Evolutionary conservation across 1,140 invertebrate genomes (phyloP).

Genomic region (Drosophila kikkawai): DNA sequence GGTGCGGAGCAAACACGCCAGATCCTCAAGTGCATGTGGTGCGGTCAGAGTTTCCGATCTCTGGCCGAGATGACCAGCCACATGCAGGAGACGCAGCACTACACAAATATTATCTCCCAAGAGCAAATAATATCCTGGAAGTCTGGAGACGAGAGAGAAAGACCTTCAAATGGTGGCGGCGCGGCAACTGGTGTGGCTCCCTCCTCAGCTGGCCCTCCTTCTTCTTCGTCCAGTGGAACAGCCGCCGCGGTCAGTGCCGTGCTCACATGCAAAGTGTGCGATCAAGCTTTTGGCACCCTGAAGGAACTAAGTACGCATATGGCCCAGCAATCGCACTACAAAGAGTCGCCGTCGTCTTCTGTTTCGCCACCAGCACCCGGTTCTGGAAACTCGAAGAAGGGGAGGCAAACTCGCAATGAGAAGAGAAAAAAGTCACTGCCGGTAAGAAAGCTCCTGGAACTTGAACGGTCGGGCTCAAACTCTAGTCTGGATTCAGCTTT

Average conservation of each 20-base stretch:
- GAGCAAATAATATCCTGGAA: slow-evolving; percentile 98
- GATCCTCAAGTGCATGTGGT: slow-evolving; percentile 99
- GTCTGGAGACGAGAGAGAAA: slow-evolving; percentile 89
- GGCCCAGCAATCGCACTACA: slow-evolving; percentile 99
- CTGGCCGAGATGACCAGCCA: slow-evolving; percentile 98
- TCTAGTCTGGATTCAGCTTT: slow-evolving; percentile 88
- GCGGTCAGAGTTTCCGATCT: slow-evolving; percentile 97
- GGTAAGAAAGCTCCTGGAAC: slow-evolving; percentile 94
- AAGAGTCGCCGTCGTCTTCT: slow-evolving; percentile 90
- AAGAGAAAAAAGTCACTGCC: slow-evolving; percentile 97
- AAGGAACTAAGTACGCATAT: slow-evolving; percentile 99
- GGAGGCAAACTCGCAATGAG: slow-evolving; percentile 92
- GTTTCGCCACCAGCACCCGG: slow-evolving; percentile 12
- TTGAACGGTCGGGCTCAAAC: slow-evolving; percentile 91
- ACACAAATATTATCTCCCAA: slow-evolving; percentile 98
- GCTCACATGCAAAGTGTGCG: slow-evolving; percentile 98
- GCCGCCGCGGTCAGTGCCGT: slow-evolving; percentile 87
- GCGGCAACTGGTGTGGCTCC: slow-evolving; percentile 1
- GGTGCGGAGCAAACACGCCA: slow-evolving; percentile 98
- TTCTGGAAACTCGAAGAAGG: slow-evolving; percentile 89
- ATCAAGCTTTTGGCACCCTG: slow-evolving; percentile 96
- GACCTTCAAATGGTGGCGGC: slow-evolving; percentile 40
- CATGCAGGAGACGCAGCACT: slow-evolving; percentile 99
- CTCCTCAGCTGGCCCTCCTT: slow-evolving; percentile 1
- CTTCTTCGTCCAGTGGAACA: slow-evolving; percentile 87